A percentile compares a stretch with the other conserved stretches of the same genome.
These are phyloP conservation scores for Hystrix brachyura DNA, from an alignment of 2,113 vertebrate species.

Conservation along the genomic window DNA sequence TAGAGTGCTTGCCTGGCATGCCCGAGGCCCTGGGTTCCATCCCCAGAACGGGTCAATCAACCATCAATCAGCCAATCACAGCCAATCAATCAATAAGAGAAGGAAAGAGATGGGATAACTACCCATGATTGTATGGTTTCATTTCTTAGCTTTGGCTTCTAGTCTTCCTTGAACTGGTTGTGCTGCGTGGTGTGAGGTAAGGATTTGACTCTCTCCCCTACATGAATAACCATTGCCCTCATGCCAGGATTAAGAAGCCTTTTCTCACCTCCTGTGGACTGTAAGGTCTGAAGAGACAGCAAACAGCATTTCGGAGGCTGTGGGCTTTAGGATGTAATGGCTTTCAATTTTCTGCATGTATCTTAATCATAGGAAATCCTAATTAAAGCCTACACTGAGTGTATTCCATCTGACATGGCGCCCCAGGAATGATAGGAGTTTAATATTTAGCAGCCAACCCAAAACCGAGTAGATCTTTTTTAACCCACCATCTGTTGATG, in stretches of 20 bases:
- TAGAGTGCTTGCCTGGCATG: background rate
- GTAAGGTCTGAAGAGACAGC: background rate
- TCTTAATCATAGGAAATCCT: constrained; percentile 49
- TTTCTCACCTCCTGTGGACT: background rate
- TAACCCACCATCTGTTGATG: background rate
- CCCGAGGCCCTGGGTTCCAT: background rate
- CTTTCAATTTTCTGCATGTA: background rate
- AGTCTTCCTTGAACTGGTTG: background rate
- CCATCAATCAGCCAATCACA: background rate
- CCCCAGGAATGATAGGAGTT: background rate
- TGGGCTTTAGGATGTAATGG: background rate
- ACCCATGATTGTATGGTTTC: rapidly evolving
- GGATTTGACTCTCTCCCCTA: background rate
- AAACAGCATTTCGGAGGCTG: background rate
- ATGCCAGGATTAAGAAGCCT: rapidly evolving
- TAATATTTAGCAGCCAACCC: background rate
- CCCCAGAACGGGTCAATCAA: background rate
- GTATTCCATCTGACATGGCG: background rate
- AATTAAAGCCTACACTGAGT: background rate
- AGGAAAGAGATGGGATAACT: no score
- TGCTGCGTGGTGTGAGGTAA: background rate
- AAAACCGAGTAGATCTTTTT: background rate
- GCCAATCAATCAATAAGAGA: background rate
- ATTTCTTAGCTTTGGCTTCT: background rate
- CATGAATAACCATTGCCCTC: rapidly evolving